These are phyloP conservation scores for Hemibagrus wyckioides DNA, from an alignment of 2,113 vertebrate genomes.

Conservation along the genomic window DNA sequence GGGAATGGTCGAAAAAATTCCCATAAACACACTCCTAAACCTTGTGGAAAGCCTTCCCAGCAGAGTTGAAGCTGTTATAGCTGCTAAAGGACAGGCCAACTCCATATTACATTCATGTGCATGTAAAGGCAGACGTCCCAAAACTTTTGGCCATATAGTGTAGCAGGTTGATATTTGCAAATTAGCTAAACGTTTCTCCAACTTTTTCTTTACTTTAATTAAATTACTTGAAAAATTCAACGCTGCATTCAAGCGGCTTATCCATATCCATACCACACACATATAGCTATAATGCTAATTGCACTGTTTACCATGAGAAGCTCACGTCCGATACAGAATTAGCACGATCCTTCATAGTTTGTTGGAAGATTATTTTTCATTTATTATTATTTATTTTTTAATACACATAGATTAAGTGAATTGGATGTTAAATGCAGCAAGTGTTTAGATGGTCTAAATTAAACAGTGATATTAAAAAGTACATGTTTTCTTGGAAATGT, in stretches of 20 bases:
- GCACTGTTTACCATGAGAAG: neutral
- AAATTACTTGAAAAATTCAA: too few species aligned
- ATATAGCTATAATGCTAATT: neutral
- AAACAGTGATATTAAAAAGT: neutral
- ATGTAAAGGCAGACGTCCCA: too few species aligned
- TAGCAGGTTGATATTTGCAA: too few species aligned
- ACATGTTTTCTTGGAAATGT: neutral
- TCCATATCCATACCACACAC: neutral
- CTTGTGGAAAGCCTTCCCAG: too few species aligned
- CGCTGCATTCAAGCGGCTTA: neutral
- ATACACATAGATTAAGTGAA: neutral
- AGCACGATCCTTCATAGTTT: neutral
- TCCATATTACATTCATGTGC: too few species aligned
- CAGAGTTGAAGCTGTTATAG: too few species aligned
- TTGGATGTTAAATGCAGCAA: neutral
- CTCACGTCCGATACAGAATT: neutral
- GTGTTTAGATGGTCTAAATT: neutral
- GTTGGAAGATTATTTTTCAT: neutral
- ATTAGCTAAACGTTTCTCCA: too few species aligned
- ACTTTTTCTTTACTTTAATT: neutral
- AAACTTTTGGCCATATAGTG: too few species aligned
- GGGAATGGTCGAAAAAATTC: too few species aligned
- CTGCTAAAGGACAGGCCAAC: too few species aligned
- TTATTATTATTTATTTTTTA: too few species aligned
- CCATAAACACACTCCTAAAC: too few species aligned